Conservation (phyloP, 2,888 invertebrate species). For the Ectobius pallidus region DNA sequence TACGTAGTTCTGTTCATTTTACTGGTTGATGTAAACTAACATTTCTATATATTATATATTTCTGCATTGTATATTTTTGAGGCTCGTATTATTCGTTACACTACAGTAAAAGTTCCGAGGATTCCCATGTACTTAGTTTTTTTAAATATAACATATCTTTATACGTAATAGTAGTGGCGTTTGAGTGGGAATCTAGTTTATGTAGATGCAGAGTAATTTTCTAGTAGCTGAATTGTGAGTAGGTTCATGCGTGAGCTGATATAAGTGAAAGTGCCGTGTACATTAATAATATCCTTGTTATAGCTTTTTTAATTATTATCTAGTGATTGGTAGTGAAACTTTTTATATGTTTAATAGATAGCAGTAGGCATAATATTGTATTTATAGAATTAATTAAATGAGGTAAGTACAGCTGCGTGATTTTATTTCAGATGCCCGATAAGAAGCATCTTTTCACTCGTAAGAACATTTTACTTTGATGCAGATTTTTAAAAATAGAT, state of each 20-base stretch:
- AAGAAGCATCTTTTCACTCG: no score
- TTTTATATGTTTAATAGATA: conserved; percentile 9
- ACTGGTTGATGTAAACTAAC: background rate
- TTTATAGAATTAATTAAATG: background rate
- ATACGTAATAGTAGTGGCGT: background rate
- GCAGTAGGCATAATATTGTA: background rate
- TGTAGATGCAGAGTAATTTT: conserved; percentile 17
- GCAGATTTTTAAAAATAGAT: no score
- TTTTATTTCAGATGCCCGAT: no score
- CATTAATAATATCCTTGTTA: background rate
- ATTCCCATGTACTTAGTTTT: background rate
- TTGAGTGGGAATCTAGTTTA: conserved; percentile 1
- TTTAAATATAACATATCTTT: background rate
- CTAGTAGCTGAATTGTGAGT: conserved; percentile 15
- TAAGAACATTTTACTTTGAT: no score
- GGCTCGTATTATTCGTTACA: background rate
- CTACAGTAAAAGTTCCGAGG: background rate
- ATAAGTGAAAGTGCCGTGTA: background rate
- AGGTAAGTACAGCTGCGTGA: conserved; percentile 2
- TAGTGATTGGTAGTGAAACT: background rate
- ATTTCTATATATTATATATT: no score
- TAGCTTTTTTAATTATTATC: conserved; percentile 5
- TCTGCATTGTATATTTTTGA: background rate
- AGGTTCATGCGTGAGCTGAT: background rate
- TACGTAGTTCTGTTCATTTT: background rate